Evolutionary conservation across 2,888 invertebrate species (phyloP), one percentile per base, ranked within the genome.

Genomic region (Eupithecia insigniata): DNA sequence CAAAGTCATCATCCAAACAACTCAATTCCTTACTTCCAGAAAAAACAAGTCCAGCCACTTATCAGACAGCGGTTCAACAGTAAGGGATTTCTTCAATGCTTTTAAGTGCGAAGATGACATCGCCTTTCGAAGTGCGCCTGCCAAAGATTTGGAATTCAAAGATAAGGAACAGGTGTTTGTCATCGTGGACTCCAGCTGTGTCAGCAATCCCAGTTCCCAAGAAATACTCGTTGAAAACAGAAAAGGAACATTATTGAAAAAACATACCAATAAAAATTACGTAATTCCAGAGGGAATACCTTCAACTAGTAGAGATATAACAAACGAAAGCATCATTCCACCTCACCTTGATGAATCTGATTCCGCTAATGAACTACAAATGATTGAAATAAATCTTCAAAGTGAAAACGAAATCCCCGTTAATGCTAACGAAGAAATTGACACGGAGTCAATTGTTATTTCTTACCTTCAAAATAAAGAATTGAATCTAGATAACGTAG

Each of bases 391-490:
- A 76, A 89, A 88, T 82, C 82, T 88, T 22, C 86, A 86, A 79
- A 88, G 84, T 81, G 89, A 88, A 66, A 84, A 87, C 73, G 86
- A 85, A 51, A 80, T 88, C 64, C 55, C 78, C 12, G 14, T 83
- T 22, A 39, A 64, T 36, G 79, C 78, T 51, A 83, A 83, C 43
- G 76, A 75, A n/a, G 84, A 86, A 3, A 76, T 66, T 55, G 85
- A 88, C 16, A 82, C 80, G 46, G 84, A 87, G 67, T 90, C 89
- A 5, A 84, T 90, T 77, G 88, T 90, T 1, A 74, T 87, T 43
- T 83, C 89, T 6, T 90, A 89, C 75, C 72, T 91, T 34, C 83
- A 82, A 76, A 87, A 88, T 69, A 89, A 83, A 81, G 78, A 86
- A 46, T 61, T 74, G 39, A 70, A 83, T 67, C 28, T 82, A 34